phyloP scores from a whole-genome alignment of 2,113 vertebrate species.

The Ammodytes marinus region DNA sequence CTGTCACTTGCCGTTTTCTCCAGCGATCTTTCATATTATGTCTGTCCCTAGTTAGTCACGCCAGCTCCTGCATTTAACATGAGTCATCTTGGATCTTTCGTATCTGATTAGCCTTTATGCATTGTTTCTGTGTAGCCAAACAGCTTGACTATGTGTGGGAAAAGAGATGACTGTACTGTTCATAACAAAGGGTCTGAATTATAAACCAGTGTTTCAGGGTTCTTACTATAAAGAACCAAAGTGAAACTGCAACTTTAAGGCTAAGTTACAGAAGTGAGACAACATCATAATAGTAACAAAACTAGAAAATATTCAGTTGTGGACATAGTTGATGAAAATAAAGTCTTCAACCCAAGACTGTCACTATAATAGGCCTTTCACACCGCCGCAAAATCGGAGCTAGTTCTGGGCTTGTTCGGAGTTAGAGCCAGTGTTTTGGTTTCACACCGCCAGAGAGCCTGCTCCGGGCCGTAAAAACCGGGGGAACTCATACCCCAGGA shows the following conservation, averaged over 20 bases:
- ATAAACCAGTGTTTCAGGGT: background rate
- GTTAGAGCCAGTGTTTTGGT: too few species aligned
- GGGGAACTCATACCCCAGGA: too few species aligned
- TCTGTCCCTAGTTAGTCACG: conserved; percentile 26
- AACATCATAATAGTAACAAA: background rate
- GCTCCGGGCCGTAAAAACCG: too few species aligned
- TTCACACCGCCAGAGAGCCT: too few species aligned
- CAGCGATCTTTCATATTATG: conserved; percentile 11
- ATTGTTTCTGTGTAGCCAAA: background rate
- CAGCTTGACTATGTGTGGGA: background rate
- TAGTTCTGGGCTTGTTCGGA: too few species aligned
- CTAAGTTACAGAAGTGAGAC: background rate
- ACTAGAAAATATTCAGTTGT: too few species aligned
- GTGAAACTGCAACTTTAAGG: background rate
- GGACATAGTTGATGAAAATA: too few species aligned
- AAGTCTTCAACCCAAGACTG: background rate
- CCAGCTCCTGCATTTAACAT: background rate
- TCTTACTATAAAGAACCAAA: background rate
- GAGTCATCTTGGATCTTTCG: background rate
- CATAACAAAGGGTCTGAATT: background rate
- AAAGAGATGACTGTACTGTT: background rate
- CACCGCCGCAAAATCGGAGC: too few species aligned
- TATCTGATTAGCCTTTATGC: background rate
- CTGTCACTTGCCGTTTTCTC: conserved; percentile 41
- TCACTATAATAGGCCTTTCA: too few species aligned